Conservation (phyloP, 2,888 invertebrate genomes). For the Callyntrura sp. region DNA sequence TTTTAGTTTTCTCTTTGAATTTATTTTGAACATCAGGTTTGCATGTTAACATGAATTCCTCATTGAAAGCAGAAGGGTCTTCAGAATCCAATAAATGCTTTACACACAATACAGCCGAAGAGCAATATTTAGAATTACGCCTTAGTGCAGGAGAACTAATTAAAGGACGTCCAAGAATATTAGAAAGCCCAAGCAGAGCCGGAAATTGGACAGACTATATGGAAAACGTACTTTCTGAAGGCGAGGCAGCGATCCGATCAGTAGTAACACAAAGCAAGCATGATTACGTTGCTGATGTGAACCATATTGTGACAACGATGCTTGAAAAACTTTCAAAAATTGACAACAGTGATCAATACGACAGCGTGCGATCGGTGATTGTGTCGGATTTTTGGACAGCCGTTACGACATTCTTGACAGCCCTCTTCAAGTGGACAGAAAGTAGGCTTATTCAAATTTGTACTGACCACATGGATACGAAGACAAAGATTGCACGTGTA, state of each 20-base stretch:
- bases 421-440: slow-evolving; percentile 39
- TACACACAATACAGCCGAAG: too few relatives aligned
- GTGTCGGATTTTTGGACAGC: slow-evolving; percentile 13
- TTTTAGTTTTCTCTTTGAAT: too few relatives aligned
- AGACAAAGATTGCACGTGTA: not conserved
- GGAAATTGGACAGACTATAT: not conserved
- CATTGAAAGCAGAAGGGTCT: too few relatives aligned
- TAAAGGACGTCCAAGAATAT: not conserved
- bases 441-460: not conserved
- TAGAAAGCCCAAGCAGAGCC: not conserved
- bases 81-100: too few relatives aligned
- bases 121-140: too few relatives aligned
- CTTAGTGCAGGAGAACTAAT: not conserved
- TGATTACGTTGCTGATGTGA: not conserved
- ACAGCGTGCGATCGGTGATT: not conserved
- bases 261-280: not conserved
- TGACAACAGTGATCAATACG: not conserved
- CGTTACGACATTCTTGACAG: not conserved
- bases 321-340: not conserved
- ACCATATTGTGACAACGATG: not conserved
- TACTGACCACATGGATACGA: not conserved
- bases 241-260: not conserved
- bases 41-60: too few relatives aligned
- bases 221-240: slow-evolving; percentile 5
- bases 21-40: too few relatives aligned